Percentiles rank a stretch among this genome's conserved stretches.
Conservation (phyloP, 2,797 vertebrate genomes). For the Poecilia velifera region DNA sequence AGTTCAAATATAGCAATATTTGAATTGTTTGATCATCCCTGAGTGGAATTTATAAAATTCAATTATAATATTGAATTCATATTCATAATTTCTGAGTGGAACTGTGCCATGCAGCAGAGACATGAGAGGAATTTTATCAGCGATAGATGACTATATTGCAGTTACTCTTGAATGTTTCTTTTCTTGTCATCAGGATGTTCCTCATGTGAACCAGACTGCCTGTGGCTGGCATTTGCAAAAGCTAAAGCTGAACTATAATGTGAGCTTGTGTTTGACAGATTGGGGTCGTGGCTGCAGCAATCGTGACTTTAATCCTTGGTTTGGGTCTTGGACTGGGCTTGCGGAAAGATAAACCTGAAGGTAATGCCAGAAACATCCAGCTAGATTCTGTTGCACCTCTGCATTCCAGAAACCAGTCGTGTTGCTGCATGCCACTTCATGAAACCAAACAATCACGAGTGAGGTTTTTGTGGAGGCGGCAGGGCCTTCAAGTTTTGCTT, state of each 20-base stretch:
- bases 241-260: neutral
- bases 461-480: neutral
- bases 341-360: constrained; percentile 65
- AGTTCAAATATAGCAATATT: neutral
- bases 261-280: constrained; percentile 56
- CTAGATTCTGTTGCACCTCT: no score
- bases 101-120: neutral
- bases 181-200: neutral
- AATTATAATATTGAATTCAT: no score
- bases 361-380: constrained; percentile 38
- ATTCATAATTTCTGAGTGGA: neutral
- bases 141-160: neutral
- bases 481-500: neutral
- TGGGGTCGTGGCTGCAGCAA: constrained; percentile 43
- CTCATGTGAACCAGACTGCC: neutral
- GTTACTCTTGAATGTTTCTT: neutral
- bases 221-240: neutral
- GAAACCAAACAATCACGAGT: neutral
- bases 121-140: neutral
- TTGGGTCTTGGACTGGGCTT: constrained; percentile 77
- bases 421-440: neutral
- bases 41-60: neutral
- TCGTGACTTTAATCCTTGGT: constrained; percentile 74
- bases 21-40: neutral
- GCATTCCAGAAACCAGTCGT: neutral